phyloP scores from a whole-genome alignment of 2,888 invertebrate genomes.

The Hyppa rectilinea region DNA sequence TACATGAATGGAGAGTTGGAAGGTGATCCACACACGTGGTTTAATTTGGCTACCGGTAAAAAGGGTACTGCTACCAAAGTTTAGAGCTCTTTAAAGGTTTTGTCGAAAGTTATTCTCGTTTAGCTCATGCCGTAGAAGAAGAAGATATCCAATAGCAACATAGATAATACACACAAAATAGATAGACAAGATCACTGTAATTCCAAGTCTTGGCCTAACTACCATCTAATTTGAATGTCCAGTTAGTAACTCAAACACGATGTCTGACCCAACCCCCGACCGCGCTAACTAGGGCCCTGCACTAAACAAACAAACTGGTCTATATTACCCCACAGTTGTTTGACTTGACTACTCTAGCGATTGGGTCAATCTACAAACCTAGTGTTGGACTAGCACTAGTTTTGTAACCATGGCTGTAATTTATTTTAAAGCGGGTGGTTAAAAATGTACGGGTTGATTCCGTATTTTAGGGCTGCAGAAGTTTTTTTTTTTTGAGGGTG shows the following conservation, averaged over 20 bases:
- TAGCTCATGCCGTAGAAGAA: too few relatives aligned
- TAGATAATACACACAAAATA: too few relatives aligned
- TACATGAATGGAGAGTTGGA: not conserved
- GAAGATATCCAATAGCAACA: too few relatives aligned
- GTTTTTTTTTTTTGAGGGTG: too few relatives aligned
- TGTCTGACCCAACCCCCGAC: conserved; percentile 8
- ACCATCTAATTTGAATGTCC: conserved; percentile 37
- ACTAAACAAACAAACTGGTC: conserved; percentile 53
- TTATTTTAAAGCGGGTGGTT: conserved; percentile 12
- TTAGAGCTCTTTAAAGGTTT: not conserved
- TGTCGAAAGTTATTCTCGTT: not conserved
- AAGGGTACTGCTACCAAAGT: not conserved
- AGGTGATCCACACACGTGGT: not conserved
- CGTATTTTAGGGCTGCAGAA: too few relatives aligned
- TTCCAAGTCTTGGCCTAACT: conserved; percentile 25
- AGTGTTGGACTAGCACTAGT: conserved; percentile 15
- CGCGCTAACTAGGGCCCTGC: conserved; percentile 47
- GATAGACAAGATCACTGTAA: not conserved
- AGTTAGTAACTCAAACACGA: conserved; percentile 45
- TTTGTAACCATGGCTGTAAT: conserved; percentile 17
- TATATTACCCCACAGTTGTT: conserved; percentile 61
- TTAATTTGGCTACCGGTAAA: not conserved
- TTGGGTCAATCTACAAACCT: conserved; percentile 52
- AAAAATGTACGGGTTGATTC: not conserved
- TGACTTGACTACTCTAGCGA: conserved; percentile 66